Base-by-base conservation (phyloP, 2,113 vertebrate species). In the Notarius quadriscutis region DNA sequence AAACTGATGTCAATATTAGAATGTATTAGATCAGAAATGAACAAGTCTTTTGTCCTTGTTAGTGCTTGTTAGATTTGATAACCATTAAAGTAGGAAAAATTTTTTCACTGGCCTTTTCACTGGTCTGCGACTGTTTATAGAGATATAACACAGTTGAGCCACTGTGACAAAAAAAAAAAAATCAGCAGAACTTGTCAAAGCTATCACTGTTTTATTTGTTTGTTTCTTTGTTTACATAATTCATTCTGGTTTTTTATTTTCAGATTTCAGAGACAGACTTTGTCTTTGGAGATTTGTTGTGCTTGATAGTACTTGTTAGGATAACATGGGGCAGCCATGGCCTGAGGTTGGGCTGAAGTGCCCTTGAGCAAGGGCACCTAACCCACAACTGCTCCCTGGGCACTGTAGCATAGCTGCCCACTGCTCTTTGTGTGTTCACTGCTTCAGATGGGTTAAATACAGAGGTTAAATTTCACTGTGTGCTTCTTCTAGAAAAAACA, bases 161-260 rank as follows among this genome's bases (percentile, higher is more conserved):
- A 48, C 22, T 27, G 20, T 81, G 80, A 81, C 30, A 30, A 27
- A 60, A 9, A 41, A 0, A 72, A 69, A 27, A 27, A 14, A 27
- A 12, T 11, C 15, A 67, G n/a, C 9, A 7, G 7, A 63, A 63
- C 6, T 5, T 7, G 1, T 62, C 7, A 62, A 57, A 5, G 55
- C 14, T 15, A 57, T 57, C 15, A 57, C 15, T 57, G 55, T 57
- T 57, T 57, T 60, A 55, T 67, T 5, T 11, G 5, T 69, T 30
- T 14, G 7, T 17, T 17, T 27, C 18, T 82, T 78, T 67, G 48
- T 53, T 71, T 55, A 53, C 17, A 17, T 58, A 55, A 20, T 30
- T 87, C 25, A 51, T 79, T 85, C 53, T 75, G 55, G 18, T 82
- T 48, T 65, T 82, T 57, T 53, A 10, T 78, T 80, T 84, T 72